Base-by-base conservation (phyloP, 1,140 invertebrate genomes). In the Drosophila novamexicana region DNA sequence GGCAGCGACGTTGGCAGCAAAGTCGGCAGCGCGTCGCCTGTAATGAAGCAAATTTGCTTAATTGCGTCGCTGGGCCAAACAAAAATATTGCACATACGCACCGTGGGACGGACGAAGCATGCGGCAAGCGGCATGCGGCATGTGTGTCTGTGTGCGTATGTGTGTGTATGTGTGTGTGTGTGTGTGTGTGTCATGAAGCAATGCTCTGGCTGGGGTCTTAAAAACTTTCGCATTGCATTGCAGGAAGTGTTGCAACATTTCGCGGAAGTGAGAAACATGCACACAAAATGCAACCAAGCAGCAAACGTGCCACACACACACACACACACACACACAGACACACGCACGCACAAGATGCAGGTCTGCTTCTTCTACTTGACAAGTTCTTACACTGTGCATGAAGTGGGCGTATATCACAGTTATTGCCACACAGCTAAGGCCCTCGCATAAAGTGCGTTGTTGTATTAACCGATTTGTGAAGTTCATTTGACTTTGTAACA, bases 31-130 rank as follows among this genome's bases (percentile, higher is more conserved):
- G 61, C 68, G 50, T 69, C 34, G 63, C 42, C 64, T 75, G 72
- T 78, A 78, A 78, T 78, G 73, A 78, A 78, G 76, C 72, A 78
- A 78, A 78, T 78, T 78, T 75, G 67, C 76, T 78, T 78, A 78
- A 78, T 78, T 78, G 73, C 76, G 74, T 71, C 74, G 74, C 74
- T 65, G 67, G 45, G 49, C 49, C 59, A 75, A 75, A 71, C 67
- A 75, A 70, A 75, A 75, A 75, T 75, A 75, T 75, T 70, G 42
- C 72, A 63, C 72, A 75, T 75, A 70, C 72, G 72, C 72, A 75
- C 32, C 18, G 10, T 1, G n/a, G 5, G 40, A 22, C 10, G 1
- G 18, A 45, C 22, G 16, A 22, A 18, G 56, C 32, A 56, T 9
- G 50, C 50, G 16, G 9, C 45, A 57, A 39, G 6, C 39, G 12